Base-by-base conservation (phyloP, 2,888 invertebrate species). In the Suillia variegata region DNA sequence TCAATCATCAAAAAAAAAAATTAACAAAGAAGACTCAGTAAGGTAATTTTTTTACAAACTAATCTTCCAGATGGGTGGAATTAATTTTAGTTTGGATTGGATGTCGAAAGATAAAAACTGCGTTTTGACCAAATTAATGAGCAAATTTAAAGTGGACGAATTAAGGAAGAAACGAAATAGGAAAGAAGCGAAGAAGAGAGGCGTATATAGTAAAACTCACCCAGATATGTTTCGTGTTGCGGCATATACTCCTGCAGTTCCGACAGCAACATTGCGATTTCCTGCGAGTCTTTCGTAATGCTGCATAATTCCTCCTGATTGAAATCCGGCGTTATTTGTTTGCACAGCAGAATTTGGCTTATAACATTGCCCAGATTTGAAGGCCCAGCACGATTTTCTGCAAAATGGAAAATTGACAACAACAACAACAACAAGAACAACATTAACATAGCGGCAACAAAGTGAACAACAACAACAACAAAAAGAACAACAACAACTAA, bases 211-310 rank as follows among this genome's bases (percentile, higher is more conserved):
- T 10, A 20, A 50, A 63, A 73, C 77, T 76, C 84, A 92, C 92
- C 92, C 83, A 91, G 86, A 79, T 89, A 89, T 71, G 86, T 89
- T 81, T 92, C 92, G 74, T 92, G 92, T 73, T 91, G 90, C 12
- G 94, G 94, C 85, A 94, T 88, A 74, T 88, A 91, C 80, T 94
- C 93, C 78, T 93, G 93, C 85, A 94, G 89, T 75, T 94, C 93
- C 73, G 87, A 88, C 62, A 94, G 85, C 79, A 94, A 87, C 78
- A 88, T 86, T 59, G 88, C 87, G 73, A 94, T 90, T 78, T 94
- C 93, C 76, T 92, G 90, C 2, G 92, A 91, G 81, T 94, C 94
- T 82, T 94, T 94, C 69, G 88, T 88, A 78, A 94, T 93, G 82
- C 93, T 93, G 84, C 91, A 92, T 52, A 94, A 84, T 81, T 94